Percentiles rank a stretch among this genome's conserved stretches.
These are phyloP conservation scores for Larimichthys crocea DNA, from an alignment of 2,113 vertebrate genomes.

Conservation along the genomic window DNA sequence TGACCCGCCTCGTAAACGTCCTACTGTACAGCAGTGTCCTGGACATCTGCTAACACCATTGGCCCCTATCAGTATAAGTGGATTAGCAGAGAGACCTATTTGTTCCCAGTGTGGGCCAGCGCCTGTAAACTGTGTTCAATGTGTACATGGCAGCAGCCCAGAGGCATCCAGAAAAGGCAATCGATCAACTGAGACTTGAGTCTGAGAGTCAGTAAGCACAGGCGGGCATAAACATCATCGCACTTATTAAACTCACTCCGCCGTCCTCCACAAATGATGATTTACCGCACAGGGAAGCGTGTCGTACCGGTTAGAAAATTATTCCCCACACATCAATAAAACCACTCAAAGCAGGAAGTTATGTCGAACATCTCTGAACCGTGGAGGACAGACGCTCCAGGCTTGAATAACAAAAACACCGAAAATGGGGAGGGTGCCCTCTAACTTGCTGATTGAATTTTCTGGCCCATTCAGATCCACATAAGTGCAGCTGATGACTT, in stretches of 20 bases:
- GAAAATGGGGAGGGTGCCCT: slow-evolving; percentile 36
- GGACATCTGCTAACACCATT: slow-evolving; percentile 71
- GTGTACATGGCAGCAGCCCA: slow-evolving; percentile 37
- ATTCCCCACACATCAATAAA: slow-evolving; percentile 34
- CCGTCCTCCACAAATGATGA: slow-evolving; percentile 42
- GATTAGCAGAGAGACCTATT: slow-evolving; percentile 66
- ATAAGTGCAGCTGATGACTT: slow-evolving; percentile 44
- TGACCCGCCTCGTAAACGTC: slow-evolving; percentile 46
- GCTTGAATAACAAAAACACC: slow-evolving; percentile 48
- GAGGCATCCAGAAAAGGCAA: slow-evolving; percentile 28
- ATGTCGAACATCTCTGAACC: slow-evolving; percentile 30
- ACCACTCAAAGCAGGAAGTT: slow-evolving; percentile 43
- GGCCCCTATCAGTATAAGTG: slow-evolving; percentile 59
- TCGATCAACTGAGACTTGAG: slow-evolving; percentile 34
- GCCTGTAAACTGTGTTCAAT: slow-evolving; percentile 43
- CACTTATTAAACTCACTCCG: slow-evolving; percentile 19
- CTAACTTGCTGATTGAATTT: slow-evolving; percentile 43
- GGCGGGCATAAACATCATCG: slow-evolving; percentile 39
- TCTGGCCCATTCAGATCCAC: slow-evolving; percentile 42
- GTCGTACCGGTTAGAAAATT: slow-evolving; percentile 19
- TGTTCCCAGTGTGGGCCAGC: slow-evolving; percentile 45
- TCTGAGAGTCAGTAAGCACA: slow-evolving; percentile 24
- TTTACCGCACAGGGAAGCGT: slow-evolving; percentile 29
- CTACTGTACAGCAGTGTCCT: slow-evolving; percentile 56
- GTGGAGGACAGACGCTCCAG: slow-evolving; percentile 38